These are phyloP conservation scores for Halcyon leucocephala DNA, from an alignment of 2,797 vertebrate genomes.

Conservation along the genomic window DNA sequence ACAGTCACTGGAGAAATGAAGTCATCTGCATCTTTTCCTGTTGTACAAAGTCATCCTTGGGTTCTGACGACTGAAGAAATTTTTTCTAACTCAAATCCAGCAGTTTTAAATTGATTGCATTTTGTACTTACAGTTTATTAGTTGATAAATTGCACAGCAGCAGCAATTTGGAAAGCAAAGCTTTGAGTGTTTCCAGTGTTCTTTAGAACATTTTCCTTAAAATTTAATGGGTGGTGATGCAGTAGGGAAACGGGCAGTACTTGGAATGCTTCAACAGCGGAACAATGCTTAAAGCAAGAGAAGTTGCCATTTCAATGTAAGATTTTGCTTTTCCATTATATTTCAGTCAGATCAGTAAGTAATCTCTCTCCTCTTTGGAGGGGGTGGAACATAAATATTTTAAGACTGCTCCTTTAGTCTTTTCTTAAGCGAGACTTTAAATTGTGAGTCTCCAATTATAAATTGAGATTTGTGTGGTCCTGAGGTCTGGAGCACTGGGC, in stretches of 20 bases:
- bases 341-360: neutral
- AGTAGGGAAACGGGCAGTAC: neutral
- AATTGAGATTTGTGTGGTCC: accelerated
- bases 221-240: neutral
- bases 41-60: neutral
- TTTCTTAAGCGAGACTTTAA: neutral
- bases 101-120: neutral
- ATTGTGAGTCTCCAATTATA: neutral
- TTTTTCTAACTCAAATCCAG: neutral
- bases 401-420: neutral
- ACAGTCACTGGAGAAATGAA: neutral
- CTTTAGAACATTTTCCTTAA: neutral
- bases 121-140: neutral
- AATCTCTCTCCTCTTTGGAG: neutral
- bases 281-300: neutral
- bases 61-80: neutral
- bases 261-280: neutral
- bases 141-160: neutral
- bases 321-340: neutral
- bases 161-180: constrained; percentile 13
- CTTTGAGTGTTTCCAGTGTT: neutral
- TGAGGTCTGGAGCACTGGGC: neutral
- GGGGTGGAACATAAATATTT: neutral
- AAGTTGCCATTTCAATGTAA: neutral
- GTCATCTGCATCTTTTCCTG: neutral